Conservation (phyloP, 2,888 invertebrate species). For the Silvanus unidentatus region DNA sequence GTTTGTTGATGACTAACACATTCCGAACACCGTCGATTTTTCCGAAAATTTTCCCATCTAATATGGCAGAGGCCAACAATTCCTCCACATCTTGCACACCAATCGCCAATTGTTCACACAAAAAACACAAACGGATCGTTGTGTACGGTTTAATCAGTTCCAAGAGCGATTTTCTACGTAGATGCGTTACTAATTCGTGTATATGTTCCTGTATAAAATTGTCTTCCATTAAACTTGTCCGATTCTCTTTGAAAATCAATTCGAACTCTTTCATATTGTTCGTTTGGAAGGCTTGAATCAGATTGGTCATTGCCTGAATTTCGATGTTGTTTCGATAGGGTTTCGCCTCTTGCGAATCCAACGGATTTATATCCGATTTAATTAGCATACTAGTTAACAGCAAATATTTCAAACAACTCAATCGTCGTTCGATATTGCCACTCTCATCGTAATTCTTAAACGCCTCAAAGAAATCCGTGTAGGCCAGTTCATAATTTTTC, state of each 20-base stretch:
- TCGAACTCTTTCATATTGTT: constrained; percentile 97
- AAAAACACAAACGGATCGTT: constrained; percentile 90
- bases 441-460: constrained; percentile 99
- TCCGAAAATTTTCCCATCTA: constrained; percentile 82
- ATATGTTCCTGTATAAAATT: constrained; percentile 98
- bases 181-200: constrained; percentile 86
- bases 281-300: constrained; percentile 94
- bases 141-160: constrained; percentile 96
- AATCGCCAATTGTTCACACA: constrained; percentile 87
- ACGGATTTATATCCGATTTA: constrained; percentile 99
- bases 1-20: constrained; percentile 71
- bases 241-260: constrained; percentile 84
- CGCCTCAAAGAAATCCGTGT: constrained; percentile 99
- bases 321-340: constrained; percentile 99
- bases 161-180: constrained; percentile 91
- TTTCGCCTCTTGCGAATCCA: constrained; percentile 99
- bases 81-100: constrained; percentile 90
- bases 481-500: constrained; percentile 96
- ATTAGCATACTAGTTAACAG: constrained; percentile 98
- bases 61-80: constrained; percentile 90
- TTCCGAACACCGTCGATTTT: constrained; percentile 89
- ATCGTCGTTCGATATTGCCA: constrained; percentile 82
- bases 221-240: constrained; percentile 80
- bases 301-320: constrained; percentile 96
- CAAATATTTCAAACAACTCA: constrained; percentile 94